Conservation (phyloP, 2,797 vertebrate genomes). For the Catamblyrhynchus diadema region DNA sequence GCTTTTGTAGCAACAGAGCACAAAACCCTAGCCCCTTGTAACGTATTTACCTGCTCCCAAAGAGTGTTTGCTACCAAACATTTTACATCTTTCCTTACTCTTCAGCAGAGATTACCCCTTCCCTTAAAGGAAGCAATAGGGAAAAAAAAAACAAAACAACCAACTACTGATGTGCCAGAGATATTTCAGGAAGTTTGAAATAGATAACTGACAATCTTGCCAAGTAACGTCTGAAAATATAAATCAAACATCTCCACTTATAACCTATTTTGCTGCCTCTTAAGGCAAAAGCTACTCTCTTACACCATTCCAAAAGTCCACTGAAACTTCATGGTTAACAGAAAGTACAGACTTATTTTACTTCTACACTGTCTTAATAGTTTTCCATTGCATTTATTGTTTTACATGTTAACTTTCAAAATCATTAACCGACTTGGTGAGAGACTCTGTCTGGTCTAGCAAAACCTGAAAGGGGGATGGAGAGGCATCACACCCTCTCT, state of each 20-base stretch:
- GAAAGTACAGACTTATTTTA: background rate
- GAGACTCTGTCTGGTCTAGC: background rate
- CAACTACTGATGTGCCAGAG: background rate
- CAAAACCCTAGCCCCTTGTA: background rate
- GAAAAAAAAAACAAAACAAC: background rate
- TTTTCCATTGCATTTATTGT: background rate
- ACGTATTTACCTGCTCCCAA: background rate
- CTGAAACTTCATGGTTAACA: background rate
- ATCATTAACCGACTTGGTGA: background rate
- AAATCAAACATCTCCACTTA: background rate
- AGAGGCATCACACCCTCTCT: background rate
- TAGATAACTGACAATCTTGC: background rate
- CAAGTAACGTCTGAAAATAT: background rate
- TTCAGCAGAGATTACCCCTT: background rate
- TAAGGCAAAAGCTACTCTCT: background rate
- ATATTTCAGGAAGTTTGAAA: background rate
- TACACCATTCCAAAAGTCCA: background rate
- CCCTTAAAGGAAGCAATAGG: background rate
- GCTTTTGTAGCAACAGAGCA: background rate
- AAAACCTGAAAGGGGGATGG: background rate
- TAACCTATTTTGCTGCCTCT: background rate
- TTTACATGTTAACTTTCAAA: background rate
- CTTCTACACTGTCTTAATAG: background rate
- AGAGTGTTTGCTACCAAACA: background rate
- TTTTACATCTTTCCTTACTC: background rate